Base-by-base conservation (phyloP, 2,113 vertebrate genomes). In the Grammomys surdaster region DNA sequence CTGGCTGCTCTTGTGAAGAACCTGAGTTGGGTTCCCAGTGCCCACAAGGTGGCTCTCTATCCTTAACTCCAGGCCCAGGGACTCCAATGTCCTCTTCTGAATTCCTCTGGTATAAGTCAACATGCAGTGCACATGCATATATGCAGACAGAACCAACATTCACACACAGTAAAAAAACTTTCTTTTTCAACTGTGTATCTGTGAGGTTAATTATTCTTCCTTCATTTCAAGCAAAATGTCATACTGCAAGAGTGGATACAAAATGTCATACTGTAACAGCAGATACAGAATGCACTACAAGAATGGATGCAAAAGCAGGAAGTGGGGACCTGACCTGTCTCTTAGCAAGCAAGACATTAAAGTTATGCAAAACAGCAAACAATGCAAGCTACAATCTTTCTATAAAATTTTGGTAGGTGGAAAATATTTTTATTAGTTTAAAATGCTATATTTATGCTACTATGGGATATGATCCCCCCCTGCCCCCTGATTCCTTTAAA, bases 371-470 rank as follows among this genome's bases (percentile, higher is more conserved):
- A 92, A 95, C 51, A 46, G 43, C 48, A 56, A 89, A 84, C 63
- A 95, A n/a, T 76, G 20, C 31, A 26, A 94, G 4, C 90, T 76
- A 17, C 26, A 26, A 93, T 5, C 85, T n/a, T 91, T 67, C 65
- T 17, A 63, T 73, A 6, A 80, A 60, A 48, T 75, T 94, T 58
- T 82, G 43, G 24, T 26, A 31, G 67, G 58, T 19, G 17, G 16
- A 3, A 91, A 90, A 91, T 31, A 96, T 1, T 63, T 78, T 89
- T 54, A 87, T 91, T 67, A 87, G 70, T 75, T 88, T 31, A 94
- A 96, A 91, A 89, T 90, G 17, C 88, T 84, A 93, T 43, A 95
- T 36, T 95, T 96, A 76, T 76, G 46, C 36, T 92, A 96, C 85
- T 60, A 91, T 60, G 2, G 33, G 78, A 65, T 40, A 73, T 33